Conservation (phyloP, 2,797 vertebrate species). For the Fratercula arctica region DNA sequence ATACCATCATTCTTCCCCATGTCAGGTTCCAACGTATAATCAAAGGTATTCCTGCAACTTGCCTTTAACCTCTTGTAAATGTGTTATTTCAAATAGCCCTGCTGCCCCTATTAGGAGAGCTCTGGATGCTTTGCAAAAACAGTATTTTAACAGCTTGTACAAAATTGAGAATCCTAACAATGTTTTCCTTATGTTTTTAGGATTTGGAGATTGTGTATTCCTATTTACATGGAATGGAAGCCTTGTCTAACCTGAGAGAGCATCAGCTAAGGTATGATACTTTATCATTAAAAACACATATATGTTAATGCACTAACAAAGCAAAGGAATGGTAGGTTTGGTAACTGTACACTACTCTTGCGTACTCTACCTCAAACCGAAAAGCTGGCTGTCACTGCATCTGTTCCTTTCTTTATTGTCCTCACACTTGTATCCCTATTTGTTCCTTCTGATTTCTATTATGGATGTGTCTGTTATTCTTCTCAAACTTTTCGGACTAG, state of each 20-base stretch:
- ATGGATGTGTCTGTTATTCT: not conserved
- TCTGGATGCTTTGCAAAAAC: not conserved
- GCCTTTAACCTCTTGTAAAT: not conserved
- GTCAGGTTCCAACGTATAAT: not conserved
- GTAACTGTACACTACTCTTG: not conserved
- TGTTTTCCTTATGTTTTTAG: constrained; percentile 74
- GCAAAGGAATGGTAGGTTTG: not conserved
- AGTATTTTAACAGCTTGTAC: not conserved
- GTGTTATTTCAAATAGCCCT: not conserved
- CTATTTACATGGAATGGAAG: constrained; percentile 98
- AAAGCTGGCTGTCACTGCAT: not conserved
- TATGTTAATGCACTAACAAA: not conserved
- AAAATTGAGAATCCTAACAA: constrained; percentile 8
- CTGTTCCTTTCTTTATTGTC: not conserved
- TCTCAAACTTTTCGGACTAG: not conserved
- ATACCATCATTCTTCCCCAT: accelerated
- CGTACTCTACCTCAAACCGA: not conserved
- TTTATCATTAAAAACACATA: not conserved
- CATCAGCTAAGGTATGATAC: constrained; percentile 91
- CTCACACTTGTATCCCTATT: not conserved
- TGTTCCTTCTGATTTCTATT: not conserved
- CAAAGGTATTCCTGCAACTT: not conserved
- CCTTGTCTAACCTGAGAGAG: constrained; percentile 94
- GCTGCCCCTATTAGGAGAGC: not conserved
- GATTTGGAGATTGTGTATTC: constrained; percentile 99